Evolutionary conservation across 1,140 invertebrate species (phyloP), one percentile per base, ranked within the genome.

Genomic region (Aphelenchoides fujianensis): DNA sequence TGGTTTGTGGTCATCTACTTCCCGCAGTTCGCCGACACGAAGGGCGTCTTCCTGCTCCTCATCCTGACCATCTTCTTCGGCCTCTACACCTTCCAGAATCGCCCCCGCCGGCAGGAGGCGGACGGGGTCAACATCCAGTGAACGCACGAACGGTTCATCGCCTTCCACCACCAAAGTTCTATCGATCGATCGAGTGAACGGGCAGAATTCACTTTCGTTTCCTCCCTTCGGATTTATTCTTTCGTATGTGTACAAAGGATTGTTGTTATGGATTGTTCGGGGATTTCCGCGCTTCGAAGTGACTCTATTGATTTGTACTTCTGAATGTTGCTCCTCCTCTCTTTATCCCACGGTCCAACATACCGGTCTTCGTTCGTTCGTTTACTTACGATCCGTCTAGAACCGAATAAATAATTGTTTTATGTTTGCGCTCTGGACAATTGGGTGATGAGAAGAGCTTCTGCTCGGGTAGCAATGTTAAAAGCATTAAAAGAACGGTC

Each of bases 1-100:
- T 66, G 36, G 31, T 1, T 66, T 66, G 7, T 66, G 1, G 31
- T 37, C 27, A 32, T 66, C 63, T 66, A 37, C 32, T 66, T 66
- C 32, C 32, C 36, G 30, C 63, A 36, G 12, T 66, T 59, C 53
- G 12, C 63, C 9, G 63, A 66, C 3, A 30, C 12, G 2, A 66
- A 66, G 31, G 63, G 28, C 16, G 32, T 66, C 12, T 34, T 66
- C 32, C 37, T 66, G 27, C 31, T 66, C 23, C 31, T 37, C 12
- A 30, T 66, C 12, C 7, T 66, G 63, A 66, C 63, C 9, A 35
- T 66, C n/a, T 16, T 66, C 12, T 66, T 66, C 34, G 36, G 31
- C 16, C 63, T 66, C 34, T 66, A 66, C 63, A 66, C 63, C 16
- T 66, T 66, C 7, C 36, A 66, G 12, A 66, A 66, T 30, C 63